A percentile compares a stretch with the other conserved stretches of the same genome.
These are phyloP conservation scores for Siphonodentalium dalli DNA, from an alignment of 2,888 invertebrate species.

Conservation along the genomic window DNA sequence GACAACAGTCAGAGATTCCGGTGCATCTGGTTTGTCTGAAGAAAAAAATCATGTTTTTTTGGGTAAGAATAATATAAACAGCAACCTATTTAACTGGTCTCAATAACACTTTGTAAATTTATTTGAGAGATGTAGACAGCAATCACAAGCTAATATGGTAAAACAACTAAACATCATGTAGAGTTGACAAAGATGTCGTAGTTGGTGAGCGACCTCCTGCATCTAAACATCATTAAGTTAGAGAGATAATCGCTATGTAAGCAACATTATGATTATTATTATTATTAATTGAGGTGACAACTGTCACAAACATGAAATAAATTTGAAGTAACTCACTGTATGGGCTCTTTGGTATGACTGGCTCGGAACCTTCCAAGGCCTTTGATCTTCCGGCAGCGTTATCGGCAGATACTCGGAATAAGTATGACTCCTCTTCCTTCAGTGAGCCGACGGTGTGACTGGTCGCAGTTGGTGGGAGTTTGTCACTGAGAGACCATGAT, in stretches of 20 bases:
- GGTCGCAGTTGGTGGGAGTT: constrained; percentile 67
- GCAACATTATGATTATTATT: neutral
- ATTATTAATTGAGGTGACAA: neutral
- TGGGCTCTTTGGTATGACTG: constrained; percentile 52
- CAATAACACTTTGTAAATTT: neutral
- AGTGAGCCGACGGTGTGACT: constrained; percentile 68
- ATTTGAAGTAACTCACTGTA: constrained; percentile 49
- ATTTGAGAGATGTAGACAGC: too few species aligned
- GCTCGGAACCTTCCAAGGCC: constrained; percentile 65
- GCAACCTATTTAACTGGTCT: neutral
- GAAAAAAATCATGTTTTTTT: neutral
- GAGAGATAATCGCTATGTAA: neutral
- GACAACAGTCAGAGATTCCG: constrained; percentile 39
- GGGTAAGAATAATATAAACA: neutral
- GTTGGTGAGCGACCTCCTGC: too few species aligned
- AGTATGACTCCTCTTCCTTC: constrained; percentile 81
- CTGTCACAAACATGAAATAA: neutral
- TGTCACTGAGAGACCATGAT: constrained; percentile 42
- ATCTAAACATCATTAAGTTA: too few species aligned
- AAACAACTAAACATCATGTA: too few species aligned
- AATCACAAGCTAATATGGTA: too few species aligned
- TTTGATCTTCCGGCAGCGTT: constrained; percentile 87
- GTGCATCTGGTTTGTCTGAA: constrained; percentile 41
- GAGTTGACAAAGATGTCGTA: too few species aligned
- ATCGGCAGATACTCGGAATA: constrained; percentile 85